Base-by-base conservation (phyloP, 2,888 invertebrate genomes). In the Cabera pusaria region DNA sequence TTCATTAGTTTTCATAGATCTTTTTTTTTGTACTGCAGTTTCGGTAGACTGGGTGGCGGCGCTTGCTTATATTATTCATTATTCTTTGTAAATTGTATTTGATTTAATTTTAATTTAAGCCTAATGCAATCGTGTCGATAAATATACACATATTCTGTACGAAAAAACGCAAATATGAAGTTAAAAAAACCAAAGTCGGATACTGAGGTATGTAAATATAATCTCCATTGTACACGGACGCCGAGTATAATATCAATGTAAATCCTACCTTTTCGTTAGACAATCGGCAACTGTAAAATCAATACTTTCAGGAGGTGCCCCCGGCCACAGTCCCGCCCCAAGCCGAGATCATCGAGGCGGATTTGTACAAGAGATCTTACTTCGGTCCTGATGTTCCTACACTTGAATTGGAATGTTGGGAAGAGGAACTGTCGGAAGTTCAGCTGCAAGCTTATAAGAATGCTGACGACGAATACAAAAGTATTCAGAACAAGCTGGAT, bases 331-430 rank as follows among this genome's bases (percentile, higher is more conserved):
- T 39, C 7, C 68, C 81, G 38, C 85, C 87, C 21, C 85, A 84
- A 56, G 85, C 87, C 0, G 88, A 88, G 56, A 83, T 87, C 7
- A 87, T 88, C 11, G 88, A 87, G 49, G 87, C 87, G 3, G 87
- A 87, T 48, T 62, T 86, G 18, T 88, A 87, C 53, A 87, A 86
- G 48, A 74, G 86, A 2, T 72, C 83, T 1, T 90, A 90, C 52
- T 90, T 84, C 31, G 90, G 90, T 2, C 90, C 90, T n/a, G 89
- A 88, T 56, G 77, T 88, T 1, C 90, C 87, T 0, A 90, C 91
- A 0, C 73, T 94, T 26, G 91, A 92, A 40, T 85, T 96, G 64
- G 94, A 94, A 53, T 93, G 93, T 63, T 92, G 91, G 90, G 91
- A 93, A 18, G 95, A 96, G 44, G 93, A 93, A 22, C 78, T 95